Evolutionary conservation across 1,140 invertebrate genomes (phyloP).

Genomic region (Orchestia grillus): DNA sequence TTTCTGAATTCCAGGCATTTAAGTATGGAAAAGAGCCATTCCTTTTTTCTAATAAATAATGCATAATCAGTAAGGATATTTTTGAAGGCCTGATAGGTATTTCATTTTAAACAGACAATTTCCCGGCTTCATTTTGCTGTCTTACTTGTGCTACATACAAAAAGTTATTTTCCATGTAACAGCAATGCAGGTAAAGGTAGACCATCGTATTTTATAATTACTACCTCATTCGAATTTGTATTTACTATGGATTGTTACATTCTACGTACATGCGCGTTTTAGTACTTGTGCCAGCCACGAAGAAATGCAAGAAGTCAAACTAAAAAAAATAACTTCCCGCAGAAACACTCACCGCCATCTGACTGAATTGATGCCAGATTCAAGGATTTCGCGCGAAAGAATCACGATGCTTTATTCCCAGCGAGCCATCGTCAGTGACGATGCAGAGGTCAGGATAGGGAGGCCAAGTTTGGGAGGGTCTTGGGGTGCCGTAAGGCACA

Average conservation of each 20-base stretch:
- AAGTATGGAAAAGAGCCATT: background rate
- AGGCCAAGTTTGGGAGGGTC: background rate
- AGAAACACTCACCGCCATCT: background rate
- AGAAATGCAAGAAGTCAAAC: too few relatives aligned
- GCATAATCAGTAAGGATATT: background rate
- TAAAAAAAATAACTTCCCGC: too few relatives aligned
- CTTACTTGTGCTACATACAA: too few relatives aligned
- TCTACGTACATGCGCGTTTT: background rate
- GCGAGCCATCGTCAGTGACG: background rate
- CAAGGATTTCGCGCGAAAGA: background rate
- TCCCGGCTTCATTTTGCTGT: background rate
- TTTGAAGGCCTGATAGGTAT: background rate
- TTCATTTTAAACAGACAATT: background rate
- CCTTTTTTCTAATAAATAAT: background rate
- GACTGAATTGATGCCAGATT: background rate
- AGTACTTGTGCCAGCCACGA: background rate
- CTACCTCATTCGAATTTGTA: background rate
- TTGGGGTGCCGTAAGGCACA: background rate
- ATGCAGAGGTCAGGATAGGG: too few relatives aligned
- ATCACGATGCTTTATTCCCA: background rate
- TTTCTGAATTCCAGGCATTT: too few relatives aligned
- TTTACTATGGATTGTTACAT: too few relatives aligned
- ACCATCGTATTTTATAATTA: background rate
- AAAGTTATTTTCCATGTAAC: background rate
- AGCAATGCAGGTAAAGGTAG: background rate